Evolutionary conservation across 2,797 vertebrate genomes (phyloP).

Genomic region (Ctenopoma kingsleyae): DNA sequence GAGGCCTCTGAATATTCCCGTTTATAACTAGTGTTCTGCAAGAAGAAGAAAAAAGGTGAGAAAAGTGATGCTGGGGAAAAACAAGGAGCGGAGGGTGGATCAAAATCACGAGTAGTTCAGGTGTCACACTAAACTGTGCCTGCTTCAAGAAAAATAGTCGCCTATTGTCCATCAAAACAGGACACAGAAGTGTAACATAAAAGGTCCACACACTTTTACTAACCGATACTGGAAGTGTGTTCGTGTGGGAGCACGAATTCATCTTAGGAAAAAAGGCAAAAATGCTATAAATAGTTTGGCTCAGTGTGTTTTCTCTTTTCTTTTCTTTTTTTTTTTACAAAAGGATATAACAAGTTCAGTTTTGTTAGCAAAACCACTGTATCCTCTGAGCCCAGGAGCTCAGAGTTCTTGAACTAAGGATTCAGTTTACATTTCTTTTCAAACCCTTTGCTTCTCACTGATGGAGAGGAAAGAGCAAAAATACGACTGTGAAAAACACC

Average conservation of each 20-base stretch:
- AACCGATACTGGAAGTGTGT: slow-evolving; percentile 45
- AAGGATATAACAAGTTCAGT: slow-evolving; percentile 59
- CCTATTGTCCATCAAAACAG: slow-evolving; percentile 55
- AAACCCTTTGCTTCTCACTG: slow-evolving; percentile 33
- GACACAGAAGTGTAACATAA: slow-evolving; percentile 61
- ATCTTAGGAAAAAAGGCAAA: slow-evolving; percentile 64
- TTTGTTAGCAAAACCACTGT: slow-evolving; percentile 58
- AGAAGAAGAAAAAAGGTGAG: background rate
- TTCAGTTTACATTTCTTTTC: slow-evolving; percentile 30
- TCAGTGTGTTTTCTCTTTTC: slow-evolving; percentile 52
- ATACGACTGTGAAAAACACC: slow-evolving; percentile 18
- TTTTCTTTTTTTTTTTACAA: slow-evolving; percentile 29
- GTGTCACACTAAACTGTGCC: slow-evolving; percentile 49
- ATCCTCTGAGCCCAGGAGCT: slow-evolving; percentile 23
- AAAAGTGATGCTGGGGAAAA: slow-evolving; percentile 6
- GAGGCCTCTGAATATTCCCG: slow-evolving; percentile 18
- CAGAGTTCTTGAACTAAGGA: slow-evolving; percentile 29
- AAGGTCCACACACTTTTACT: slow-evolving; percentile 47
- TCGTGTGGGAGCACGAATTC: slow-evolving; percentile 25
- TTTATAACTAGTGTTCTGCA: slow-evolving; percentile 46
- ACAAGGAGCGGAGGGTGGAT: background rate
- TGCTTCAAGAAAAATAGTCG: slow-evolving; percentile 51
- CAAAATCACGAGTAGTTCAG: slow-evolving; percentile 56
- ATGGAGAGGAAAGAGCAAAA: slow-evolving; percentile 33
- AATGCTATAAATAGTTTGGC: slow-evolving; percentile 71